Percentiles rank a stretch among this genome's conserved stretches.
These are phyloP conservation scores for Nesogale talazaci DNA, from an alignment of 2,113 vertebrate species.

Conservation along the genomic window DNA sequence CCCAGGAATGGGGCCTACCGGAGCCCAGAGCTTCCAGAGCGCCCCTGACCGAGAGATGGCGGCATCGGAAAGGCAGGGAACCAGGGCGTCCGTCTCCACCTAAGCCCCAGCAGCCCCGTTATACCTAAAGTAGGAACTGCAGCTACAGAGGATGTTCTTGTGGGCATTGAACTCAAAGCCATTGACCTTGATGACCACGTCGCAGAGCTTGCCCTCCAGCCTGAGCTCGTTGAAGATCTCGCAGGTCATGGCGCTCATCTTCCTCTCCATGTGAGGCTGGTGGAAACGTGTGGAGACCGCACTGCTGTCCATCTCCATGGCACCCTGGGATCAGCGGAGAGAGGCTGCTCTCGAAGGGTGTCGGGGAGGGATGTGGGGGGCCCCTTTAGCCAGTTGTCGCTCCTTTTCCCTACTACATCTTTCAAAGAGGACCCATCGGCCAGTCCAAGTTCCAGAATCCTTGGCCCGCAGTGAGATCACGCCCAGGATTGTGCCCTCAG, in stretches of 20 bases:
- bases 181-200: slow-evolving; percentile 87
- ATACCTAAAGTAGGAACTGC: slow-evolving; percentile 91
- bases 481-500: slow-evolving; percentile 65
- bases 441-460: slow-evolving; percentile 78
- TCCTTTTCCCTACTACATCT: slow-evolving; percentile 76
- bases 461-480: slow-evolving; percentile 79
- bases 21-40: not conserved
- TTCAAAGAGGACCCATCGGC: slow-evolving; percentile 65
- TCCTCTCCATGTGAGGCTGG: slow-evolving; percentile 83
- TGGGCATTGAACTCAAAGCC: slow-evolving; percentile 88
- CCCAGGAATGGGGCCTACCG: not conserved
- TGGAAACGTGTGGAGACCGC: slow-evolving; percentile 51
- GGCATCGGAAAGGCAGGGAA: not conserved
- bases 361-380: slow-evolving; percentile 67
- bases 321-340: slow-evolving; percentile 68
- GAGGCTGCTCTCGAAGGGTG: slow-evolving; percentile 67
- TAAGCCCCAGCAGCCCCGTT: slow-evolving; percentile 43
- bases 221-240: slow-evolving; percentile 88
- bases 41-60: not conserved
- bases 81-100: fast-evolving
- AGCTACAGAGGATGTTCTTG: slow-evolving; percentile 91
- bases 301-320: slow-evolving; percentile 71
- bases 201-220: slow-evolving; percentile 89
- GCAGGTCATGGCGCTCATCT: slow-evolving; percentile 85
- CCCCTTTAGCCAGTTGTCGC: slow-evolving; percentile 77